Base-by-base conservation (phyloP, 1,140 invertebrate genomes). In the Pseudomyrmex sp. region DNA sequence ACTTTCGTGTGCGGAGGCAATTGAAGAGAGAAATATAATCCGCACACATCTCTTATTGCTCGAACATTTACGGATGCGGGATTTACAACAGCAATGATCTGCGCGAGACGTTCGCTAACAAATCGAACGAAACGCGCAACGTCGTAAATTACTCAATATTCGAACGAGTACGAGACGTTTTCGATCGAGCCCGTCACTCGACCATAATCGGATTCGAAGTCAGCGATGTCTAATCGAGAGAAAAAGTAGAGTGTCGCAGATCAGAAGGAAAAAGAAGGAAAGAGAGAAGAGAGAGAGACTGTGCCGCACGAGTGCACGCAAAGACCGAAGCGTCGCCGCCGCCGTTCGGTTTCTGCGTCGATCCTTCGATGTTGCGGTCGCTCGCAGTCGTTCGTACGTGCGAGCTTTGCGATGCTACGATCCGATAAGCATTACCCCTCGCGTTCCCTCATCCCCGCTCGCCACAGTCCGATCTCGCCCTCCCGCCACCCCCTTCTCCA, bases 381-480 rank as follows among this genome's bases (percentile, higher is more conserved):
- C 87, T 82, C 76, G 87, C 88, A 89, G 91, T 90, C 76, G 85
- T 86, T 82, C 76, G 90, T 92, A 92, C 91, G 91, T 91, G 92
- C 92, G 88, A 92, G 91, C 84, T 88, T 88, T 84, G 87, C 90
- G 92, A 93, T 92, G 83, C 90, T 90, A 91, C 87, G 88, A 91
- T 91, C 91, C 91, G 92, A 93, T 92, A 93, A 93, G 83, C 84
- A 84, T 73, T 82, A 85, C 88, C 90, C 86, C 86, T 90, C 83
- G 69, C 66, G 69, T 69, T 61, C 86, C 75, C 72, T 54, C 35
- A 35, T 62, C 9, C 9, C 83, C 85, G 74, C 82, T 76, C 85
- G 85, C 85, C 86, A 73, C 82, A 75, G 13, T 23, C 20, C 65
- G 50, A 44, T 65, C 85, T 56, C 68, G 26, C 44, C 54, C 69